Conservation (phyloP, 2,888 invertebrate species). For the Oscheius sp. region DNA sequence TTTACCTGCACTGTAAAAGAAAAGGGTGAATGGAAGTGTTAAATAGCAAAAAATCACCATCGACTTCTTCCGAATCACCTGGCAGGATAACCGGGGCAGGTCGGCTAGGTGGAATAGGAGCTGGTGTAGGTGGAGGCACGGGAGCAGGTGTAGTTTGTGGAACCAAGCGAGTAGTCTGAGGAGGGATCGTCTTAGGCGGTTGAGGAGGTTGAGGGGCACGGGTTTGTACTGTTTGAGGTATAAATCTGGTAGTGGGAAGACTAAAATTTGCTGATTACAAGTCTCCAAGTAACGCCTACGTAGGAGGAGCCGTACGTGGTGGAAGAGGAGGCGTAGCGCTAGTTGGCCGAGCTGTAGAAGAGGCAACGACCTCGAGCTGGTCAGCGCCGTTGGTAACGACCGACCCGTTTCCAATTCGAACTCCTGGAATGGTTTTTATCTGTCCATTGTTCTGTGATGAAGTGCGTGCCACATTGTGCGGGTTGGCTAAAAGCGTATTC, state of each 20-base stretch:
- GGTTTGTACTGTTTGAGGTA: conserved; percentile 9
- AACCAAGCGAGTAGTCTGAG: conserved; percentile 3
- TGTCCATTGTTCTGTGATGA: conserved; percentile 23
- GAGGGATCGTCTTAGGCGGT: neutral
- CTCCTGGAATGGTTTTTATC: conserved; percentile 32
- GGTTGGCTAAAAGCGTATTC: conserved; percentile 4
- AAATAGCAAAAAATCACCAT: conserved; percentile 42
- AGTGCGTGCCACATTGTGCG: conserved; percentile 8
- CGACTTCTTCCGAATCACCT: conserved; percentile 51
- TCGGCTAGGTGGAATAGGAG: conserved; percentile 26
- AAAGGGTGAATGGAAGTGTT: conserved; percentile 12
- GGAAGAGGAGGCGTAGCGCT: neutral
- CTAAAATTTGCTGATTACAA: neutral
- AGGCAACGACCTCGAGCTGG: neutral
- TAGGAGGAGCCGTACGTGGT: conserved; percentile 2
- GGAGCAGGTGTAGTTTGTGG: conserved; percentile 11
- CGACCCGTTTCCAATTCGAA: conserved; percentile 14
- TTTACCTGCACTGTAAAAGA: neutral
- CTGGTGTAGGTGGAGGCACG: conserved; percentile 14
- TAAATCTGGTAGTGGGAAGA: neutral
- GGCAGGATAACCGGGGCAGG: conserved; percentile 39
- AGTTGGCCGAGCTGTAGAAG: neutral
- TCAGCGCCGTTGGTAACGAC: neutral
- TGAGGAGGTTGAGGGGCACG: neutral
- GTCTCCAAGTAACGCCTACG: neutral